These are phyloP conservation scores for Drosophila virilis DNA, from an alignment of 1,140 invertebrate genomes.

Conservation along the genomic window DNA sequence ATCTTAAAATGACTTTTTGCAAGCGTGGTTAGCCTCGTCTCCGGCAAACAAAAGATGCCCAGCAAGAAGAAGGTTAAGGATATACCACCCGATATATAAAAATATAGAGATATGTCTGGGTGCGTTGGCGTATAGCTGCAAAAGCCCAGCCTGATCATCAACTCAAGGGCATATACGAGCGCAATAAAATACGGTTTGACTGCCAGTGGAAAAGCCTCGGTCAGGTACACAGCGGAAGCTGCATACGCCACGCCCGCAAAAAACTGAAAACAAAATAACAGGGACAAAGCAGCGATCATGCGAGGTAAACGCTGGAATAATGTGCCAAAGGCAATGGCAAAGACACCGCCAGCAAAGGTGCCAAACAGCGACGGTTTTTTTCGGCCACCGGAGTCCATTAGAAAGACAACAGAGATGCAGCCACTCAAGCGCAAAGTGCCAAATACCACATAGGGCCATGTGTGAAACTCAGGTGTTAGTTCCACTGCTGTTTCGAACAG, in stretches of 20 bases:
- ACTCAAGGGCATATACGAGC: conserved; percentile 55
- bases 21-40: conserved; percentile 57
- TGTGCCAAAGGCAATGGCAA: conserved; percentile 61
- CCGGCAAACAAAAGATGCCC: conserved; percentile 68
- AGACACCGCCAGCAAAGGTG: conserved; percentile 48
- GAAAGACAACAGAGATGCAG: conserved; percentile 46
- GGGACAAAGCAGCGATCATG: conserved; percentile 49
- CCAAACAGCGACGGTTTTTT: conserved; percentile 67
- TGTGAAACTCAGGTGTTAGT: conserved; percentile 40
- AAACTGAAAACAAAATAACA: conserved; percentile 62
- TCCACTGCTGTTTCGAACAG: conserved; percentile 34
- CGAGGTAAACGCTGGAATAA: conserved; percentile 35
- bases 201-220: conserved; percentile 69
- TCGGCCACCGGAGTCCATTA: conserved; percentile 65
- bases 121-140: conserved; percentile 31
- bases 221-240: conserved; percentile 67
- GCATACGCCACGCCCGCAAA: conserved; percentile 58
- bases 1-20: conserved; percentile 66
- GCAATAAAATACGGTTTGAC: conserved; percentile 67
- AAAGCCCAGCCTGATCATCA: conserved; percentile 47
- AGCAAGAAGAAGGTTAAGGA: conserved; percentile 61
- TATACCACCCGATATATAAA: conserved; percentile 53
- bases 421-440: conserved; percentile 58
- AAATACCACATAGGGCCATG: conserved; percentile 66
- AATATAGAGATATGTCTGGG: conserved; percentile 44